phyloP scores from a whole-genome alignment of 2,797 vertebrate species.

The Chaetophractus vellerosus region DNA sequence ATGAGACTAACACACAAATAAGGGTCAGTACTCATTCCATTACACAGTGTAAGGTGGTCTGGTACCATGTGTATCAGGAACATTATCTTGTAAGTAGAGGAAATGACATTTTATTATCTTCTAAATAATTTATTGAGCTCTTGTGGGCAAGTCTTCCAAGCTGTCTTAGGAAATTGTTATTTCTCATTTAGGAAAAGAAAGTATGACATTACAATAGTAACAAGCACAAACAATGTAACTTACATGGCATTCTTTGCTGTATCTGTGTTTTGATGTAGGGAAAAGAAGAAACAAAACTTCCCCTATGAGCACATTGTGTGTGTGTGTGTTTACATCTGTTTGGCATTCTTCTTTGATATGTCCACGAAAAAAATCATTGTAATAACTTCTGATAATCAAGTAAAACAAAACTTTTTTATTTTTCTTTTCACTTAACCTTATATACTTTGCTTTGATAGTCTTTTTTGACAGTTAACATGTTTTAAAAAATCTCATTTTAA shows the following conservation, averaged over 20 bases:
- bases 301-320: background rate
- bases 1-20: background rate
- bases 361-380: background rate
- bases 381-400: background rate
- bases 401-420: background rate
- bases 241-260: background rate
- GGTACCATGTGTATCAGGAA: fast-evolving
- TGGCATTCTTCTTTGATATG: background rate
- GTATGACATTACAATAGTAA: background rate
- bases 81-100: background rate
- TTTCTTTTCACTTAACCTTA: background rate
- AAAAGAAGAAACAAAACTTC: background rate
- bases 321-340: background rate
- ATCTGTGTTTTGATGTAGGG: background rate
- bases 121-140: background rate
- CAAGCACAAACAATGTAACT: background rate
- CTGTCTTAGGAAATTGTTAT: background rate
- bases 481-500: background rate
- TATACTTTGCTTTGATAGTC: background rate
- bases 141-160: background rate
- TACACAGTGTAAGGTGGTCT: background rate
- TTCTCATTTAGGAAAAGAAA: background rate
- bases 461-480: background rate
- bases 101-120: background rate
- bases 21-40: fast-evolving